phyloP scores from a whole-genome alignment of 1,140 invertebrate species.

The Rhynchophorus ferrugineus region DNA sequence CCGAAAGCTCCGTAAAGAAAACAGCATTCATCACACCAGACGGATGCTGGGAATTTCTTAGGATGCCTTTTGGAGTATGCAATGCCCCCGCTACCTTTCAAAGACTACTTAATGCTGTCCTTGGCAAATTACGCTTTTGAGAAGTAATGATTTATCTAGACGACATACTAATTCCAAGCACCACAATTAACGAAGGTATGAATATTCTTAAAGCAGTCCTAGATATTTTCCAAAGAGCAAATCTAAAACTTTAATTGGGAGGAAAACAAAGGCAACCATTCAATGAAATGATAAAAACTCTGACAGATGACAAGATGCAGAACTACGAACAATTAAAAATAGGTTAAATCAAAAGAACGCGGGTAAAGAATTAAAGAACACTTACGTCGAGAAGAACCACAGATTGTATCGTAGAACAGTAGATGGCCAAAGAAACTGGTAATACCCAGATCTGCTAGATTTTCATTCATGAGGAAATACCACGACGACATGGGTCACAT shows the following conservation, averaged over 20 bases:
- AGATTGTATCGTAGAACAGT: constrained; percentile 11
- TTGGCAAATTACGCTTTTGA: constrained; percentile 22
- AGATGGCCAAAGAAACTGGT: constrained; percentile 3
- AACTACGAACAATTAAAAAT: constrained; percentile 5
- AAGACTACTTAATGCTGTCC: constrained; percentile 36
- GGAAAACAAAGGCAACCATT: too few species aligned
- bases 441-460: constrained; percentile 6
- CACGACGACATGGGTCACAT: constrained; percentile 16
- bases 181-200: constrained; percentile 21
- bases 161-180: constrained; percentile 27
- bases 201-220: constrained; percentile 21
- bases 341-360: background rate
- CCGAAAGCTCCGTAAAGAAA: constrained; percentile 34
- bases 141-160: constrained; percentile 25
- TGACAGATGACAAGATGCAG: constrained; percentile 26
- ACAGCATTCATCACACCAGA: constrained; percentile 30
- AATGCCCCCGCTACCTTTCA: constrained; percentile 42
- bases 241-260: constrained; percentile 9
- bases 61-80: constrained; percentile 42
- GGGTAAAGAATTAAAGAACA: constrained; percentile 14
- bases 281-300: too few species aligned
- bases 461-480: background rate
- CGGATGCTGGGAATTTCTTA: constrained; percentile 40
- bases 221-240: constrained; percentile 12
- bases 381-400: constrained; percentile 30